These are phyloP conservation scores for Nestor notabilis DNA, from an alignment of 2,113 vertebrate genomes.

Conservation along the genomic window DNA sequence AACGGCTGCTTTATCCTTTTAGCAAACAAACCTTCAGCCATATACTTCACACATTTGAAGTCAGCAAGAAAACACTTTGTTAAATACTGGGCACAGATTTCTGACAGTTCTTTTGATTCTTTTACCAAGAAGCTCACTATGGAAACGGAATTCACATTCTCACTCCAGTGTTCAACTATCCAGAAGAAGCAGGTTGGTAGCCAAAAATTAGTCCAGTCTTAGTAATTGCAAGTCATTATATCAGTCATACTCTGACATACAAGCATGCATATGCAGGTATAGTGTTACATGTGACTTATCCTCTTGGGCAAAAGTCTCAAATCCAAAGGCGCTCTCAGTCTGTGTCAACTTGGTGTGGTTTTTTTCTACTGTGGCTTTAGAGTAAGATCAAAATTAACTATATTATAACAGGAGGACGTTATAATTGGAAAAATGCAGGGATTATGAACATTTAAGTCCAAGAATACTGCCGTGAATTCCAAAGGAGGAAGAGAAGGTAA, in stretches of 20 bases:
- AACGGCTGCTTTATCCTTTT: neutral
- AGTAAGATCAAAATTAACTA: neutral
- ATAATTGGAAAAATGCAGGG: neutral
- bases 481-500: neutral
- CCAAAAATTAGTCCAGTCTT: neutral
- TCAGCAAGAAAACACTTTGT: neutral
- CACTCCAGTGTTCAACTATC: neutral
- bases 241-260: neutral
- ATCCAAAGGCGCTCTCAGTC: neutral
- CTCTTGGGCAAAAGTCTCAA: neutral
- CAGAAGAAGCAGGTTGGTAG: neutral
- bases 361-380: neutral
- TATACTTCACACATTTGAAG: neutral
- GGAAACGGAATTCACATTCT: constrained; percentile 11
- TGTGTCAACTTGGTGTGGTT: neutral
- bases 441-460: neutral
- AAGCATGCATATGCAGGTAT: neutral
- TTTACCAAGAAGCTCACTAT: constrained; percentile 12
- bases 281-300: neutral
- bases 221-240: neutral
- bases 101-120: neutral
- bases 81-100: constrained; percentile 6
- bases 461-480: neutral
- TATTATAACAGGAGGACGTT: neutral
- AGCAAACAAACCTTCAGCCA: constrained; percentile 19